phyloP scores from a whole-genome alignment of 2,797 vertebrate species.

The Perodicticus potto region DNA sequence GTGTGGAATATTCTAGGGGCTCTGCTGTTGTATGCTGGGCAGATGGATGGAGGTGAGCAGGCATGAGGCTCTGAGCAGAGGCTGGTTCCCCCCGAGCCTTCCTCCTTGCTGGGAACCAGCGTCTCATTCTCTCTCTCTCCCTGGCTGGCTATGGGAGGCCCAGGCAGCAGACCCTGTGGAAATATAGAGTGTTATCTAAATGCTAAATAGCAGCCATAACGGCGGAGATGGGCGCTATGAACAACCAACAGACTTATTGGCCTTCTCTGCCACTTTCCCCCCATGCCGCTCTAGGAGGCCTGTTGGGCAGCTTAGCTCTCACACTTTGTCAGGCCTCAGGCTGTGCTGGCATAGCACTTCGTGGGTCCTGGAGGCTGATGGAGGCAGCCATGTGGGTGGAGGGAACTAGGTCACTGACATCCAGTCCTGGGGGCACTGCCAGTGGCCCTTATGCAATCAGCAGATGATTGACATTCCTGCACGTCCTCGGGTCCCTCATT shows the following conservation, averaged over 20 bases:
- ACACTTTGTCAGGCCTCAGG: not conserved
- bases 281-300: not conserved
- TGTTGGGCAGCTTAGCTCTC: not conserved
- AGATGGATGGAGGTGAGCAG: not conserved
- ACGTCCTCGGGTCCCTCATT: not conserved
- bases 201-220: slow-evolving; percentile 61
- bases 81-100: not conserved
- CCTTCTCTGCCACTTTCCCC: not conserved
- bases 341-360: rapidly evolving
- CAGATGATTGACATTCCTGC: rapidly evolving
- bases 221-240: not conserved
- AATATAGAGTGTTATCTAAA: slow-evolving; percentile 57
- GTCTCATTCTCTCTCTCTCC: not conserved
- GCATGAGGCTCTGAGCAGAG: not conserved
- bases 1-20: not conserved
- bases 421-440: rapidly evolving
- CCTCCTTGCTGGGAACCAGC: not conserved
- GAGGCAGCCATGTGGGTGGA: no score
- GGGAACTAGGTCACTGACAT: rapidly evolving
- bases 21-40: not conserved
- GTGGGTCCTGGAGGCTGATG: no score
- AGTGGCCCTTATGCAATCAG: not conserved
- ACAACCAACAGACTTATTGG: not conserved
- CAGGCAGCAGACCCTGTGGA: not conserved
- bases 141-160: not conserved